These are phyloP conservation scores for Felis chaus DNA, from an alignment of 2,113 vertebrate genomes.

Conservation along the genomic window DNA sequence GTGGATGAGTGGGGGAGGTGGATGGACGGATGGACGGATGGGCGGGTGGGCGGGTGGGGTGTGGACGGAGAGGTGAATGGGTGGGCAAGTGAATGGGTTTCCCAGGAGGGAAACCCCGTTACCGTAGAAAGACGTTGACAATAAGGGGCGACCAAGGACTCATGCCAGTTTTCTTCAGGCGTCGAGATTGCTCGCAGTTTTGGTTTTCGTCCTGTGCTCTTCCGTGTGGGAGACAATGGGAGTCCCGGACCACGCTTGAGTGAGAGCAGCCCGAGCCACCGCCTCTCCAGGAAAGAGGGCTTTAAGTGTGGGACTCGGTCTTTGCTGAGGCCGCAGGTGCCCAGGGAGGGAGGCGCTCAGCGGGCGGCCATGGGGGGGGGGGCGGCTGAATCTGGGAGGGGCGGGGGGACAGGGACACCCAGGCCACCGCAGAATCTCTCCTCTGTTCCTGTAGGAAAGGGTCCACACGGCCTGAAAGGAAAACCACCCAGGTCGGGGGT, in stretches of 20 bases:
- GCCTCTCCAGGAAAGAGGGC: too few species aligned
- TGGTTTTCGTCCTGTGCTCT: background rate
- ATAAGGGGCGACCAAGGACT: too few species aligned
- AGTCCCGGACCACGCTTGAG: accelerated
- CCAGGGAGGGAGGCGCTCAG: background rate
- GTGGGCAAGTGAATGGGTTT: background rate
- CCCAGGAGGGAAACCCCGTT: background rate
- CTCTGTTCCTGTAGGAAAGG: background rate
- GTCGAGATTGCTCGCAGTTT: background rate
- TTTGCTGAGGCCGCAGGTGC: too few species aligned
- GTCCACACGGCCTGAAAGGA: background rate
- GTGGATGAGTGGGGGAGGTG: background rate
- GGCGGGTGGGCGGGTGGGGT: background rate
- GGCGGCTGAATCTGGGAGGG: background rate
- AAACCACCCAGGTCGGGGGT: background rate
- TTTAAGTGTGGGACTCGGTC: background rate
- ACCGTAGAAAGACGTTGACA: background rate
- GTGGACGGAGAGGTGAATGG: background rate
- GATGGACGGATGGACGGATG: too few species aligned
- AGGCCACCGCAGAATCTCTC: accelerated
- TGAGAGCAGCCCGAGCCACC: accelerated
- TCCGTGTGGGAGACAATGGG: accelerated
- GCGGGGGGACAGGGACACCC: background rate
- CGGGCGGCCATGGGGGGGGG: accelerated
- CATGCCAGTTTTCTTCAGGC: background rate